These are phyloP conservation scores for Trichomycterus rosablanca DNA, from an alignment of 2,113 vertebrate genomes.

Conservation along the genomic window DNA sequence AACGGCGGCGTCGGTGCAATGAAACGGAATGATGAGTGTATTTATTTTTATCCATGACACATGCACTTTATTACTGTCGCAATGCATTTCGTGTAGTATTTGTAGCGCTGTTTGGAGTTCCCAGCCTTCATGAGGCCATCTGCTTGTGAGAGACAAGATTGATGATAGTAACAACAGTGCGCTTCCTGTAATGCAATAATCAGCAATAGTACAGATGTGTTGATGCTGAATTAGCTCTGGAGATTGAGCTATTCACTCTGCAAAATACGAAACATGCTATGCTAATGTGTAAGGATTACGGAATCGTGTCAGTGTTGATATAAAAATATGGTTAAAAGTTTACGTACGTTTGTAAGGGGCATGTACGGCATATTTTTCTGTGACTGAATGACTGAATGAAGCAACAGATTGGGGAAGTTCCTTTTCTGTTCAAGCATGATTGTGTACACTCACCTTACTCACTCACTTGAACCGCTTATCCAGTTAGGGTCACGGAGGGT, in stretches of 20 bases:
- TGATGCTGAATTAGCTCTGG: slow-evolving; percentile 32
- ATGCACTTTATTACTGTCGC: slow-evolving; percentile 38
- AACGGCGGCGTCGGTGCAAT: slow-evolving; percentile 19
- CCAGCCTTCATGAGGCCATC: slow-evolving; percentile 35
- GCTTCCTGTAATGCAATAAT: slow-evolving; percentile 26
- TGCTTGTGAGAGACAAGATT: slow-evolving; percentile 39
- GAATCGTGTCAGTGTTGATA: neutral
- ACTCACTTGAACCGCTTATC: too few species aligned
- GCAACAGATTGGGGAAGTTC: too few species aligned
- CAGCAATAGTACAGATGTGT: slow-evolving; percentile 24
- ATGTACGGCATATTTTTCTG: too few species aligned
- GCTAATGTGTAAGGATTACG: slow-evolving; percentile 17
- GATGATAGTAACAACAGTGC: slow-evolving; percentile 38
- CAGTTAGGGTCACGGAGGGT: too few species aligned
- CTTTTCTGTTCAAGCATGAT: too few species aligned
- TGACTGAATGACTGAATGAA: too few species aligned
- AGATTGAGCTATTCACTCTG: slow-evolving; percentile 24
- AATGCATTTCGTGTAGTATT: slow-evolving; percentile 32
- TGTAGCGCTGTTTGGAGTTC: slow-evolving; percentile 25
- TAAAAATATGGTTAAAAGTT: too few species aligned
- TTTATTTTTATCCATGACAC: slow-evolving; percentile 39
- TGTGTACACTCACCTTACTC: too few species aligned
- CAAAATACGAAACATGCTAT: slow-evolving; percentile 11
- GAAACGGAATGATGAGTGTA: slow-evolving; percentile 39
- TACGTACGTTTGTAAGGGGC: too few species aligned